These are phyloP conservation scores for Seira ritae DNA, from an alignment of 2,888 invertebrate species.

Conservation along the genomic window DNA sequence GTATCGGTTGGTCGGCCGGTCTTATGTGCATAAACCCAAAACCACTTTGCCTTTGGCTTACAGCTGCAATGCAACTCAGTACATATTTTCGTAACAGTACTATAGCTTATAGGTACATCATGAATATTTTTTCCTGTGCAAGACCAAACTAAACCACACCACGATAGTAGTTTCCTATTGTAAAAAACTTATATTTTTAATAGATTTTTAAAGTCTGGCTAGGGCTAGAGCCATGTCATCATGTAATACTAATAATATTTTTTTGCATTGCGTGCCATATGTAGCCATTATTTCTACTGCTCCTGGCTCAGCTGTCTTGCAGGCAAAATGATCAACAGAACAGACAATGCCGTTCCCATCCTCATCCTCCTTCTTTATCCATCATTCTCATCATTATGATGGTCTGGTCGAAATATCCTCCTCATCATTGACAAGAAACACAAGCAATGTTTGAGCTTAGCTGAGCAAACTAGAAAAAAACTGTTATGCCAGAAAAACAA, in stretches of 20 bases:
- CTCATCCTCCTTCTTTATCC: constrained; percentile 24
- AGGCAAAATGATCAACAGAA: constrained; percentile 34
- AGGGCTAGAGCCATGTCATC: constrained; percentile 8
- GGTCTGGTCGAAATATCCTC: not conserved
- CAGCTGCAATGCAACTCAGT: no score
- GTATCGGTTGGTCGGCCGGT: no score
- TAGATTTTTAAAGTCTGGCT: constrained; percentile 26
- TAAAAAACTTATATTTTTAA: no score
- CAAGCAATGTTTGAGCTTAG: constrained; percentile 44
- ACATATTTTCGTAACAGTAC: no score
- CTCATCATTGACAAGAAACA: constrained; percentile 31
- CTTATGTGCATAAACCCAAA: no score
- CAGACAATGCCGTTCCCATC: constrained; percentile 51
- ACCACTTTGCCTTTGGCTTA: no score
- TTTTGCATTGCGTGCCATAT: constrained; percentile 34
- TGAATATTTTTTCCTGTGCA: no score
- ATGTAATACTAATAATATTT: not conserved
- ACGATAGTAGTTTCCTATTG: no score
- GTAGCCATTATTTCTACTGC: constrained; percentile 19
- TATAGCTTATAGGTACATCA: no score
- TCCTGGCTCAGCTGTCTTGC: constrained; percentile 48
- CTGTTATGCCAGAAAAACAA: constrained; percentile 30
- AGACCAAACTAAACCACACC: no score
- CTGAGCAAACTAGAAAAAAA: constrained; percentile 52
- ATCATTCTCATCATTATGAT: constrained; percentile 27